These are phyloP conservation scores for Canis aureus DNA, from an alignment of 2,113 vertebrate species.

Conservation along the genomic window DNA sequence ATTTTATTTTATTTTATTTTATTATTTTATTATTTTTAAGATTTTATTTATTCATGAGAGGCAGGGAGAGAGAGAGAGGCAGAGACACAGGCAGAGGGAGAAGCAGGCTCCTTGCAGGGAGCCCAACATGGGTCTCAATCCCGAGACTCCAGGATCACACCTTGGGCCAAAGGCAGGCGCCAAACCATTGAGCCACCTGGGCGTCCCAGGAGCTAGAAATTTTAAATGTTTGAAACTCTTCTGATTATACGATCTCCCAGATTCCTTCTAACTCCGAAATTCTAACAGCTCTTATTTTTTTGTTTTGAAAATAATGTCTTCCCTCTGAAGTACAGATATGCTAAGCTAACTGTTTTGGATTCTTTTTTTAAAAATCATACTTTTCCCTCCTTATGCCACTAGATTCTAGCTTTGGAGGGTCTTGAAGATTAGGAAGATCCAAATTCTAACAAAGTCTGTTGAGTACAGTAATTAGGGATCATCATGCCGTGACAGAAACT, in stretches of 20 bases:
- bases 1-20: too few relatives aligned
- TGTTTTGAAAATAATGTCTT: conserved; percentile 23
- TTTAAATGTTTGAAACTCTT: not conserved
- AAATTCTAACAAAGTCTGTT: not conserved
- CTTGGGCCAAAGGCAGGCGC: too few relatives aligned
- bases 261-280: not conserved
- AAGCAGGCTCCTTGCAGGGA: too few relatives aligned
- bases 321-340: not conserved
- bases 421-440: not conserved
- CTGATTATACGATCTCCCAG: not conserved
- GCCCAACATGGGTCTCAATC: too few relatives aligned
- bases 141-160: too few relatives aligned
- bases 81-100: too few relatives aligned
- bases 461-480: not conserved
- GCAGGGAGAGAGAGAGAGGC: too few relatives aligned
- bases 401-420: not conserved
- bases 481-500: not conserved
- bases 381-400: not conserved
- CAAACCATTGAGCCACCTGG: too few relatives aligned
- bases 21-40: too few relatives aligned
- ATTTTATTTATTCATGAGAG: too few relatives aligned
- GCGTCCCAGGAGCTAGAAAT: not conserved
- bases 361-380: not conserved
- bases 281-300: conserved; percentile 2
- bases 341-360: not conserved